phyloP scores from a whole-genome alignment of 2,113 vertebrate species.

The Hydrochoerus hydrochaeris region DNA sequence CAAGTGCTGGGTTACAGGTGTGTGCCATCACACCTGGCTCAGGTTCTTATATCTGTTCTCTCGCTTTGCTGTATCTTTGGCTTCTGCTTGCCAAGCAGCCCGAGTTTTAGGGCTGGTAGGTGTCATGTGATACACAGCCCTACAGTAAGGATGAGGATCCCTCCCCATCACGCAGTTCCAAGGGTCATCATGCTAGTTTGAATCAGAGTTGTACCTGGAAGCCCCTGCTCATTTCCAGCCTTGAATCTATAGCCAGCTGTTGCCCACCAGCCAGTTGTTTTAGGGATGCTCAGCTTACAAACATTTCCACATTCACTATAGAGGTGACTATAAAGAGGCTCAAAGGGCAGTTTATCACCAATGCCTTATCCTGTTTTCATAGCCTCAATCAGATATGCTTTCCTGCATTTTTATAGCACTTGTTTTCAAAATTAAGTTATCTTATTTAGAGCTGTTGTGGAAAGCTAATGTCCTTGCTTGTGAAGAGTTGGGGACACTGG shows the following conservation, averaged over 20 bases:
- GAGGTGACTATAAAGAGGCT: neutral
- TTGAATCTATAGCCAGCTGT: neutral
- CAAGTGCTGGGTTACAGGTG: neutral
- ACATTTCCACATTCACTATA: too few relatives aligned
- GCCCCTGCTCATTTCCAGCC: neutral
- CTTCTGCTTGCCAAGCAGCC: neutral
- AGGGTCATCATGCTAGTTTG: neutral
- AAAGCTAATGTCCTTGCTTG: conserved; percentile 19
- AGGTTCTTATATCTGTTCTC: neutral
- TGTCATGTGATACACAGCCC: too few relatives aligned
- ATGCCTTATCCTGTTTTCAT: neutral
- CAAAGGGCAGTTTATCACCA: neutral
- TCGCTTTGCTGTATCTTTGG: neutral
- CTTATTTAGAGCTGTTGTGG: neutral
- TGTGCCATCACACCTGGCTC: neutral
- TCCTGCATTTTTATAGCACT: neutral
- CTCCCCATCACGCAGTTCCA: fast-evolving
- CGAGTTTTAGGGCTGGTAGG: neutral
- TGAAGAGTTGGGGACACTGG: neutral
- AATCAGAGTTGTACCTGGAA: neutral
- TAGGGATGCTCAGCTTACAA: fast-evolving
- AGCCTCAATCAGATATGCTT: neutral
- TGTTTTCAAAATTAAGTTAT: neutral
- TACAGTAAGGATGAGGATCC: neutral
- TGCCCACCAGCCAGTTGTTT: neutral